Base-by-base conservation (phyloP, 2,888 invertebrate genomes). In the Cantharis rustica region DNA sequence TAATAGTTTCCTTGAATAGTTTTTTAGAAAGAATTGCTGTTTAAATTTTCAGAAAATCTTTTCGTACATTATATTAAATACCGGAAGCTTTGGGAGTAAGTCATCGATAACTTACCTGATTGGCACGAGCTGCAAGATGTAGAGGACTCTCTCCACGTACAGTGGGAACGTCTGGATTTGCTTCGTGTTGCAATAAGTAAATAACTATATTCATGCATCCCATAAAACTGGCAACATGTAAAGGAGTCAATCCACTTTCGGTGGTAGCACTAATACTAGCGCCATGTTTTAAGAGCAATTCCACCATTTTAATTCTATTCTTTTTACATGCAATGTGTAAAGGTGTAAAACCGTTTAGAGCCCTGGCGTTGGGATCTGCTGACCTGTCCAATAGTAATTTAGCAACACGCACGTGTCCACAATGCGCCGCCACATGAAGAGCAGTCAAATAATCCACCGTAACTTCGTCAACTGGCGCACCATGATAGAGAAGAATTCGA, bases 161-260 rank as follows among this genome's bases (percentile, higher is more conserved):
- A 0, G 99, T 99, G 77, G 96, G 95, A 73, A 96, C 95, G 89
- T 99, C 98, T 1, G 97, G 96, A 85, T 94, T 95, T 16, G 98
- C 98, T 80, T 97, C 97, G 84, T 98, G 95, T 89, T 97, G 96
- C 79, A 99, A 91, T 86, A 99, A 90, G 89, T 96, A 98, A 85
- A 99, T 95, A 80, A 98, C 98, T 86, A 99, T 98, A 90, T 98
- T 98, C 96, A 98, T 97, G 89, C 98, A 98, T 77, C 99, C 99
- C 98, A 99, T 99, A 90, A 99, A 99, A 83, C 98, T 95, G 9
- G 98, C 98, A 79, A 99, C 99, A 89, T 99, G 99, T 23, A 99
- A 91, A 0, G 98, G 98, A 2, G 98, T 98, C 82, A 99, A 90
- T 0, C 99, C 99, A 23, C 93, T 93, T 82, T 93, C 93, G 0